A percentile compares a stretch with the other conserved stretches of the same genome.
These are phyloP conservation scores for Rhyacophila evoluta DNA, from an alignment of 2,888 invertebrate genomes.

Conservation along the genomic window DNA sequence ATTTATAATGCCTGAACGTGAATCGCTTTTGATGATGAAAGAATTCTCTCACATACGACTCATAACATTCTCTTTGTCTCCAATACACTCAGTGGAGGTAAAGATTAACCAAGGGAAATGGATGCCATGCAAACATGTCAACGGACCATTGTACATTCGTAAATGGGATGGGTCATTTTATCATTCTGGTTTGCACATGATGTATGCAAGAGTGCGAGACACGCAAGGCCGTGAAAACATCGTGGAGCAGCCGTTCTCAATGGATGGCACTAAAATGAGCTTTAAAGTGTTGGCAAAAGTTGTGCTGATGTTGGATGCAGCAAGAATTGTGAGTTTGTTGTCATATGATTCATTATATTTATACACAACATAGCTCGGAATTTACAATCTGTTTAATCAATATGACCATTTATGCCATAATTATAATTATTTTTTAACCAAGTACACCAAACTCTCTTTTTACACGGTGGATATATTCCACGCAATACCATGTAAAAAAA, in stretches of 20 bases:
- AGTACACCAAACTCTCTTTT: too few relatives aligned
- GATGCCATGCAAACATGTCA: conserved; percentile 71
- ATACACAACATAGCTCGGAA: too few relatives aligned
- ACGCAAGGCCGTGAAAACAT: conserved; percentile 68
- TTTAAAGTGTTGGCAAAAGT: conserved; percentile 79
- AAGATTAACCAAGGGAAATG: conserved; percentile 76
- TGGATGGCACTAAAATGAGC: conserved; percentile 77
- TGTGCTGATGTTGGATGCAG: conserved; percentile 82
- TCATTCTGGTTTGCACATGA: conserved; percentile 74
- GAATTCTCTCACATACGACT: conserved; percentile 86
- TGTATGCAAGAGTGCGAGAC: conserved; percentile 74
- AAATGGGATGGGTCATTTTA: conserved; percentile 80
- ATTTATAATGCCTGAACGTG: conserved; percentile 79
- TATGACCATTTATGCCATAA: too few relatives aligned
- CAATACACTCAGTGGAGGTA: conserved; percentile 75
- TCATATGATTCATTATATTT: too few relatives aligned
- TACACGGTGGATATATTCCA: too few relatives aligned
- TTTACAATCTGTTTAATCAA: too few relatives aligned
- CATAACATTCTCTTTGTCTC: conserved; percentile 79
- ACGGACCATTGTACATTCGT: conserved; percentile 79
- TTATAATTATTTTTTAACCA: too few relatives aligned
- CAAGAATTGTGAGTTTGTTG: conserved; percentile 80
- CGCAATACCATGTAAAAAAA: too few relatives aligned
- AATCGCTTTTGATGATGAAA: conserved; percentile 75
- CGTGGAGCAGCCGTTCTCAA: conserved; percentile 79